Evolutionary conservation across 2,797 vertebrate genomes (phyloP).

Genomic region (Oreochromis grahami): DNA sequence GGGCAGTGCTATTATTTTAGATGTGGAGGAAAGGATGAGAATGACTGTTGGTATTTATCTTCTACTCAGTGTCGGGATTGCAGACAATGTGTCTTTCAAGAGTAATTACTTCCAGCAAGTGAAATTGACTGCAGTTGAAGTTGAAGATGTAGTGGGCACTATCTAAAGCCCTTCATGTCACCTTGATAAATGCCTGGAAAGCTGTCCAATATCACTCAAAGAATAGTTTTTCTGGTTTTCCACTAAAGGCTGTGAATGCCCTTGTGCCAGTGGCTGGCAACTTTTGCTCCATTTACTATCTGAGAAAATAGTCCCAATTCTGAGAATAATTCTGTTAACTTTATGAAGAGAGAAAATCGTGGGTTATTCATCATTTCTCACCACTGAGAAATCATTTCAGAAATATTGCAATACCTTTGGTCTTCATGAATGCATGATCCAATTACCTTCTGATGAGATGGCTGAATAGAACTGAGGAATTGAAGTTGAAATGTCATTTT

Average conservation of each 20-base stretch:
- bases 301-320: background rate
- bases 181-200: constrained; percentile 20
- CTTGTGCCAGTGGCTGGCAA: background rate
- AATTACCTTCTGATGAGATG: constrained; percentile 31
- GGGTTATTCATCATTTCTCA: background rate
- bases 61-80: background rate
- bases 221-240: background rate
- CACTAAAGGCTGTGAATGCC: background rate
- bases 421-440: constrained; percentile 59
- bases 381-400: background rate
- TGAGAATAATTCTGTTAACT: background rate
- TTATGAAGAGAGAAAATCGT: background rate
- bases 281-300: background rate
- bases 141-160: background rate
- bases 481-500: constrained; percentile 38
- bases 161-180: constrained; percentile 27
- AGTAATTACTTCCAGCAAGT: constrained; percentile 12
- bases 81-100: constrained; percentile 8
- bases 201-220: background rate
- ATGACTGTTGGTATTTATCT: background rate
- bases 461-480: background rate
- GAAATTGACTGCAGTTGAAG: constrained; percentile 14
- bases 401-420: constrained; percentile 12
- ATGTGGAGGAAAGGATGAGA: background rate
- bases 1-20: background rate